These are phyloP conservation scores for Oxyruncus cristatus DNA, from an alignment of 2,113 vertebrate species.

Conservation along the genomic window DNA sequence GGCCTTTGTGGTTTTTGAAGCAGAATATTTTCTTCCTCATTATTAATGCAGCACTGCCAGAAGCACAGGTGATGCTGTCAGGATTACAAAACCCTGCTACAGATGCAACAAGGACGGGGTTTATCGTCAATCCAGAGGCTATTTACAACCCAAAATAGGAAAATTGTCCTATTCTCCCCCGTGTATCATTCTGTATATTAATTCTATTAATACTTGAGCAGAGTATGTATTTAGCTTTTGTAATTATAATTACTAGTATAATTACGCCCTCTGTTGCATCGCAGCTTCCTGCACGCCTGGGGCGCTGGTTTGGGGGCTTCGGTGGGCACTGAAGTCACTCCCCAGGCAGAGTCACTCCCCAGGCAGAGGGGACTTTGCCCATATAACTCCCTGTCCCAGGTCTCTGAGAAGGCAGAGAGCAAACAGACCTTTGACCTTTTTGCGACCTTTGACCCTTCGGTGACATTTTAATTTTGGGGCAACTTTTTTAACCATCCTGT, in stretches of 20 bases:
- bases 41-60: background rate
- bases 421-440: background rate
- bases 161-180: background rate
- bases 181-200: background rate
- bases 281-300: background rate
- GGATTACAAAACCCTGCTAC: background rate
- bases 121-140: background rate
- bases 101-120: background rate
- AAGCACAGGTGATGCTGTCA: background rate
- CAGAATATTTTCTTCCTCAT: background rate
- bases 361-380: background rate
- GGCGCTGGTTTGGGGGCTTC: background rate
- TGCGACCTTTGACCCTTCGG: background rate
- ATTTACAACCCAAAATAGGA: background rate
- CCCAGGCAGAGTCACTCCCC: background rate
- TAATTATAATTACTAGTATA: background rate
- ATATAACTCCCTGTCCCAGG: background rate
- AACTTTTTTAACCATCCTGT: background rate
- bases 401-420: background rate
- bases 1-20: background rate
- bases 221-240: background rate
- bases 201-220: background rate
- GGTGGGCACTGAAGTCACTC: background rate
- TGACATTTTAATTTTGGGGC: background rate
- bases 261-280: background rate